Conservation (phyloP, 1,140 invertebrate species). For the Scaptomyza graminum region DNA sequence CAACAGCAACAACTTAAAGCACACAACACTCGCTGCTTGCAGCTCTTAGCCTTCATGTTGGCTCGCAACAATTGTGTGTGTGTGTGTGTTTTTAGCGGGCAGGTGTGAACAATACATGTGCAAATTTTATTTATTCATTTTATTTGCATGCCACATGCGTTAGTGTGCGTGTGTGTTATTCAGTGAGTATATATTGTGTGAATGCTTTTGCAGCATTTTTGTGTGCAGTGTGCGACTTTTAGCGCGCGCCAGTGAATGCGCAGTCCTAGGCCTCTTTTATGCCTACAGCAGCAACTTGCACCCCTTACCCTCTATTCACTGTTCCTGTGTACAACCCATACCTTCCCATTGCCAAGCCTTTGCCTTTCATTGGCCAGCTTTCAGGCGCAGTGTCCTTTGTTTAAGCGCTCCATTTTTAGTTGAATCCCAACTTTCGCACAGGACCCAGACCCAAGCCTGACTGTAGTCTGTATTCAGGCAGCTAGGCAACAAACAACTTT, state of each 20-base stretch:
- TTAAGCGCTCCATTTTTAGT: slow-evolving; percentile 77
- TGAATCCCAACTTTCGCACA: slow-evolving; percentile 74
- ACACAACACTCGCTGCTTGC: slow-evolving; percentile 62
- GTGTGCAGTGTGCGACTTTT: slow-evolving; percentile 66
- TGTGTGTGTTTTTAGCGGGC: slow-evolving; percentile 56
- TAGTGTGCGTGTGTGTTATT: slow-evolving; percentile 1
- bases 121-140: slow-evolving; percentile 82
- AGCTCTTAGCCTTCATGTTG: too few relatives aligned
- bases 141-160: slow-evolving; percentile 70
- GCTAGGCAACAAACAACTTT: slow-evolving; percentile 62
- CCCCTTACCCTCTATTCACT: background rate
- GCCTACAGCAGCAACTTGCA: slow-evolving; percentile 33
- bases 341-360: background rate
- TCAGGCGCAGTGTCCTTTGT: slow-evolving; percentile 72
- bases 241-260: slow-evolving; percentile 76
- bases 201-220: slow-evolving; percentile 45
- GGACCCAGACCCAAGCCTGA: slow-evolving; percentile 16
- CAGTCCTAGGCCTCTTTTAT: slow-evolving; percentile 57
- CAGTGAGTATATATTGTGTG: slow-evolving; percentile 48
- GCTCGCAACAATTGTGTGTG: slow-evolving; percentile 50
- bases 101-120: slow-evolving; percentile 77
- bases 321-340: background rate
- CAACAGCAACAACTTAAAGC: slow-evolving; percentile 14
- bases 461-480: background rate
- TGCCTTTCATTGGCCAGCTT: slow-evolving; percentile 36